Evolutionary conservation across 2,113 vertebrate genomes (phyloP), one percentile per base, ranked within the genome.

Genomic region (Tachuris rubrigastra): DNA sequence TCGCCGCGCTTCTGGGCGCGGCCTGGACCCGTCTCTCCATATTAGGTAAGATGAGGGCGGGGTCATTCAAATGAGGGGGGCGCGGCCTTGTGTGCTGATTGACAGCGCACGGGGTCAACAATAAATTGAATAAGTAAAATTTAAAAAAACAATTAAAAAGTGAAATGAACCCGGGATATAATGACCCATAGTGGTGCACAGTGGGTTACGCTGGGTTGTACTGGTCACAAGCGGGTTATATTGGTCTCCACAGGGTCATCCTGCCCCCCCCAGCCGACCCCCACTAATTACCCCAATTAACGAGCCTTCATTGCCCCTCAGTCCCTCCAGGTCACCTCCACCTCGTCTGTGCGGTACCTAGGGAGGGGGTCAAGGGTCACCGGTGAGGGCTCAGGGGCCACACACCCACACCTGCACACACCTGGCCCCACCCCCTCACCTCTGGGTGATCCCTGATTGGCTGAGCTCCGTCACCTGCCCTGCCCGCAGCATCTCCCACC

Each of bases 371-470:
- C 49, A 31, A 4, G 33, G 59, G 22, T 27, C 59, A 56, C 14
- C 35, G 58, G 42, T 73, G 67, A 35, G 12, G 20, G 20, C 20
- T 73, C 75, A 35, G 8, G 31, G 31, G n/a, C 20, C 55, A 13
- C 14, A 14, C 56, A 10, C 55, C 27, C 23, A 15, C 52, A 55
- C 18, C 18, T 55, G 53, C 11, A 11, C 18, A 3, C 25, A 0
- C 0, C 0, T 0, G 0, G 16, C 49, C 67, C 11, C 24, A 1
- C 30, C n/a, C 30, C 21, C 77, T n/a, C 15, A 89, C 87, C 87
- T 89, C 71, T 89, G 87, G 0, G 78, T 89, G 69, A 82, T 89
- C 53, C 78, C 87, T 4, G 87, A 89, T 60, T 89, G 78, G 87
- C 71, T 60, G 78, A 89, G 87, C 62, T 82, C 78, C 0, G 87